phyloP scores from a whole-genome alignment of 2,113 vertebrate species.

The Prochilodus magdalenae region DNA sequence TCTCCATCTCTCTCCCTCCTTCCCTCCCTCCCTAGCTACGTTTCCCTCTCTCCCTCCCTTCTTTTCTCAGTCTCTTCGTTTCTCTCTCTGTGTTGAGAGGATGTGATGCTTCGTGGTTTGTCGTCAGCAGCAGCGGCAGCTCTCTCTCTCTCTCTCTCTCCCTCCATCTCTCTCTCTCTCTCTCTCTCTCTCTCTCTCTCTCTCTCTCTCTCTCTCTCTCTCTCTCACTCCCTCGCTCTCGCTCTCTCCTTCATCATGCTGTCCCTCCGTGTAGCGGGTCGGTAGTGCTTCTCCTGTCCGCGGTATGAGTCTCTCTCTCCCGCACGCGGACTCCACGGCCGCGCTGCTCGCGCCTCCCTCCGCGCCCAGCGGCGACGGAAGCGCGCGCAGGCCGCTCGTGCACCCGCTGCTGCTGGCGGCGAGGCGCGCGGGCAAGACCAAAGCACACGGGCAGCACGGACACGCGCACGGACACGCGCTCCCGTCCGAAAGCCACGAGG shows the following conservation, averaged over 20 bases:
- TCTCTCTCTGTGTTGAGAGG: neutral
- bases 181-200: no score
- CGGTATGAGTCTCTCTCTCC: constrained; percentile 87
- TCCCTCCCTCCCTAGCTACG: neutral
- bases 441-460: constrained; percentile 57
- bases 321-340: constrained; percentile 89
- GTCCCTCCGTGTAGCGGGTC: no score
- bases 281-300: no score
- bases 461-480: constrained; percentile 57
- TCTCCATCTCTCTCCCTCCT: neutral
- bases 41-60: constrained; percentile 12
- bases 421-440: constrained; percentile 61
- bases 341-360: constrained; percentile 82
- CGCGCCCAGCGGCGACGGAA: constrained; percentile 77
- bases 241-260: no score
- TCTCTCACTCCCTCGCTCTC: no score
- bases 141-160: neutral
- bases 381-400: constrained; percentile 91
- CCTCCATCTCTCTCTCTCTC: no score
- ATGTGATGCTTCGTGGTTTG: no score
- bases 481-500: constrained; percentile 49
- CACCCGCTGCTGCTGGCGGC: constrained; percentile 77
- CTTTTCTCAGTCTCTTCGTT: constrained; percentile 54
- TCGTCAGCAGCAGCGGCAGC: no score
- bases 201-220: no score